Percentiles rank a stretch among this genome's conserved stretches.
These are phyloP conservation scores for Ophraella communa DNA, from an alignment of 2,888 invertebrate genomes.

Conservation along the genomic window DNA sequence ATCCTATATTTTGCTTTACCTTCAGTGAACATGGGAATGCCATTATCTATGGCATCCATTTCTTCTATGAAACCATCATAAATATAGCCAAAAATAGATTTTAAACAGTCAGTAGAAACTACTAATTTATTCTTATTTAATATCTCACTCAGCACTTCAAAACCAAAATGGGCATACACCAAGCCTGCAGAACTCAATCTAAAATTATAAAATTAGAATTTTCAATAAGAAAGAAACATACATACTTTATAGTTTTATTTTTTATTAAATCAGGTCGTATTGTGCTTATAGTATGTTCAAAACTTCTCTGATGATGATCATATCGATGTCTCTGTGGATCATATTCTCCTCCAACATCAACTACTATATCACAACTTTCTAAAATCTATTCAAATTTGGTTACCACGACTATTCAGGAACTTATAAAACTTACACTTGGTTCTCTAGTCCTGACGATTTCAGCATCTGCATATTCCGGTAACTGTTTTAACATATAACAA, in stretches of 20 bases:
- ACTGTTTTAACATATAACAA: slow-evolving; percentile 84
- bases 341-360: slow-evolving; percentile 92
- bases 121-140: slow-evolving; percentile 60
- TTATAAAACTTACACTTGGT: slow-evolving; percentile 53
- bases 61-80: slow-evolving; percentile 91
- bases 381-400: slow-evolving; percentile 61
- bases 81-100: slow-evolving; percentile 70
- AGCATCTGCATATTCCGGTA: slow-evolving; percentile 83
- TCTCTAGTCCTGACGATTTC: slow-evolving; percentile 76
- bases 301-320: slow-evolving; percentile 93
- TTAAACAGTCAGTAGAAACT: slow-evolving; percentile 62
- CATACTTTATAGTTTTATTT: slow-evolving; percentile 67
- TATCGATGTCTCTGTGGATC: slow-evolving; percentile 78
- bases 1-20: slow-evolving; percentile 78
- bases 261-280: slow-evolving; percentile 68
- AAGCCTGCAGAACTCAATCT: slow-evolving; percentile 96
- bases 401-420: neutral
- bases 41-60: slow-evolving; percentile 97
- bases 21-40: slow-evolving; percentile 78
- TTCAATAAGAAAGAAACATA: neutral
- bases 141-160: slow-evolving; percentile 73
- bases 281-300: slow-evolving; percentile 71
- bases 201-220: slow-evolving; percentile 14
- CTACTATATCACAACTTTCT: slow-evolving; percentile 87
- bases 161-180: slow-evolving; percentile 88